These are phyloP conservation scores for Tipula vernalis DNA, from an alignment of 2,888 invertebrate genomes.

Conservation along the genomic window DNA sequence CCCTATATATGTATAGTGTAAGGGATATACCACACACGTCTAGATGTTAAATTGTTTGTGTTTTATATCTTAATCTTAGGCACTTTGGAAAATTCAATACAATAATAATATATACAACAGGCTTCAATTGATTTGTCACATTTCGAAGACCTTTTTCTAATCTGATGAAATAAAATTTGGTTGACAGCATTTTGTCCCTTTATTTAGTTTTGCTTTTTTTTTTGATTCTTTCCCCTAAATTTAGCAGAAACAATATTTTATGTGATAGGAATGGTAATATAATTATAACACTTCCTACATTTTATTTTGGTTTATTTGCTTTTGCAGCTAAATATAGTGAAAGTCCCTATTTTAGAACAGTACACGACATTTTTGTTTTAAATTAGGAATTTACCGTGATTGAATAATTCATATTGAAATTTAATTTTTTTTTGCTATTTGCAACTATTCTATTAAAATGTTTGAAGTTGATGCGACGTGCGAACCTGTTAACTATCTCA, in stretches of 20 bases:
- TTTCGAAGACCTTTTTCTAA: background rate
- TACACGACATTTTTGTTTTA: too few relatives aligned
- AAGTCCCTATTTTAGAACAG: too few relatives aligned
- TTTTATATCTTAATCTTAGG: background rate
- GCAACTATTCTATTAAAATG: too few relatives aligned
- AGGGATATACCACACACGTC: background rate
- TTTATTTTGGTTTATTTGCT: too few relatives aligned
- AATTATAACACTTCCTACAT: too few relatives aligned
- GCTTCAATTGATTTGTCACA: background rate
- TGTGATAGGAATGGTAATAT: background rate
- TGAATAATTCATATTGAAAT: too few relatives aligned
- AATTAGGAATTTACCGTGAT: too few relatives aligned
- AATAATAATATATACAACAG: background rate
- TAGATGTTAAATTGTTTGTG: background rate
- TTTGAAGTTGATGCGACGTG: too few relatives aligned
- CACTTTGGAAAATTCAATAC: background rate
- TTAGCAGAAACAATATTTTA: background rate
- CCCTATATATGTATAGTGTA: too few relatives aligned
- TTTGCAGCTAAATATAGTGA: too few relatives aligned
- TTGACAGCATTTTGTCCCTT: background rate
- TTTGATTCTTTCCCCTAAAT: background rate
- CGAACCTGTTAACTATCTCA: too few relatives aligned
- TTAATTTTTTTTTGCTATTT: too few relatives aligned
- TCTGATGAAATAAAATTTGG: background rate
- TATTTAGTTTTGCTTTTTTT: background rate